Base-by-base conservation (phyloP, 2,888 invertebrate genomes). In the Palloptera scutellata region DNA sequence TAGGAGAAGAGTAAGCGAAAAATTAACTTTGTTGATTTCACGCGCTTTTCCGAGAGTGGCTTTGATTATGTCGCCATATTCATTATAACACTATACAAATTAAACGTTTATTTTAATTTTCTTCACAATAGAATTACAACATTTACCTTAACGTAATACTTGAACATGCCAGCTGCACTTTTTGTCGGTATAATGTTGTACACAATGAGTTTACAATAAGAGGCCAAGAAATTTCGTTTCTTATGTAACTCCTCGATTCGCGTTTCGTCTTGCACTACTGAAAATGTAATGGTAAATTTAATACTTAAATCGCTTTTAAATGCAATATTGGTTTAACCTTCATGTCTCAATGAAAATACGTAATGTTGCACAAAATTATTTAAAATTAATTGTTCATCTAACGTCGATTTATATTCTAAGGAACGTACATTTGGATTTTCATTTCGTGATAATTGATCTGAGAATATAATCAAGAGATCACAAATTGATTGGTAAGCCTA, bases 1-100 rank as follows among this genome's bases (percentile, higher is more conserved):
- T 65, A 95, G 88, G 74, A 95, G 92, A 90, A 99, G 94, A 3
- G 97, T 97, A 74, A 96, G 89, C 9, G 98, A 96, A 85, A 97
- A 98, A 83, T 93, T 94, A 52, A 96, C 92, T 86, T 97, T 98
- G 87, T 97, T 97, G 77, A 98, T 96, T 87, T 99, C 99, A 74
- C 98, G 89, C 12, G 97, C 96, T 86, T 98, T 98, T 77, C 95
- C 94, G 77, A 99, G 87, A 11, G 98, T 97, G 45, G 96, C 93
- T 87, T 99, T 99, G 75, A 99, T 93, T 62, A 98, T 98, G 86
- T 98, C 98, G 61, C 98, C 98, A 86, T 97, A 98, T 86, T 98
- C 97, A 83, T 97, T 96, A 86, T 97, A 97, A 84, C 95, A 97
- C 91, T 94, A 84, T 55, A 85, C 84, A 64, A 55, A 51, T 62